Base-by-base conservation (phyloP, 1,140 invertebrate species). In the Pseudachorutes palmiensis region DNA sequence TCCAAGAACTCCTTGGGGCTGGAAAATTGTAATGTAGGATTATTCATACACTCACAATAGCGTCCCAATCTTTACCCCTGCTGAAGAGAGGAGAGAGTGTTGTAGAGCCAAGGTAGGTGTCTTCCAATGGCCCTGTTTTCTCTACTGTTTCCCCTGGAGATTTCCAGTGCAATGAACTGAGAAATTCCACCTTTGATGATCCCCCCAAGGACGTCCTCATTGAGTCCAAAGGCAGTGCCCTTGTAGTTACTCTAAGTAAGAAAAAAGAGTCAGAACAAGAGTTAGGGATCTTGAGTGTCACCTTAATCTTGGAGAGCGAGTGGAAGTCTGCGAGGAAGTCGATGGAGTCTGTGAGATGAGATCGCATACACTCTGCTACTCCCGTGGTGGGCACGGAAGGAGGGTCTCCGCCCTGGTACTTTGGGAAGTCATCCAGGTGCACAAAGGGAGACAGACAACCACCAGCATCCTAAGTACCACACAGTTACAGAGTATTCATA, bases 241-340 rank as follows among this genome's bases (percentile, higher is more conserved):
- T 90, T 91, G 75, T 84, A 86, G 73, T 89, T 91, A 74, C 87
- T 91, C 89, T 92, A n/a, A n/a, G 74, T 41, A 80, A 80, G 9
- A 49, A 2, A 32, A 64, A 49, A 19, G 2, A 49, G 33, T 5
- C 3, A 29, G 26, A 32, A 33, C 1, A 59, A 49, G n/a, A 45
- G 24, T 60, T 41, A 41, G 31, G 24, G 55, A 70, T 57, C n/a
- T 67, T 57, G 30, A 33, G 55, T 71, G 67, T 74, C 79, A 94
- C 92, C 85, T 98, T 98, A 30, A 99, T 88, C 84, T 97, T 98
- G 64, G 88, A 93, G 51, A 98, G 83, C 0, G 95, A 93, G 76
- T 99, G 94, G 73, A 98, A 90, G 79, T 99, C 97, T 14, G 91
- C 87, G 68, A 99, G 83, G 77, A 99, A 97, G 62, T 99, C 96